Conservation (phyloP, 1,140 invertebrate species). For the Ganaspis sp. region DNA sequence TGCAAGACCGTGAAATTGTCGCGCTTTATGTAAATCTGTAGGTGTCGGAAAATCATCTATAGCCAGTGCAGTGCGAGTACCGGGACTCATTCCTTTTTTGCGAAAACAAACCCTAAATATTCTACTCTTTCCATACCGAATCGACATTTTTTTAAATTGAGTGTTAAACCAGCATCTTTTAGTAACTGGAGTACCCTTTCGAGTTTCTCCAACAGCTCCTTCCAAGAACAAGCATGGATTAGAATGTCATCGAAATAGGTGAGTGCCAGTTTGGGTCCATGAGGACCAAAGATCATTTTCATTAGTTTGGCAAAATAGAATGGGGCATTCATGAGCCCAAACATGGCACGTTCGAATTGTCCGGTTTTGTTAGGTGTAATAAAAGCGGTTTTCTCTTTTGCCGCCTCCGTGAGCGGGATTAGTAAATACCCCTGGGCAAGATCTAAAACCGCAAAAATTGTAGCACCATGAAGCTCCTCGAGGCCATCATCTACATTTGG, state of each 20-base stretch:
- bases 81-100: no score
- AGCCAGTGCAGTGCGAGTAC: no score
- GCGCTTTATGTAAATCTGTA: no score
- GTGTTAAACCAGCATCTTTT: no score
- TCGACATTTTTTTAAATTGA: no score
- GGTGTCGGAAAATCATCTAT: no score
- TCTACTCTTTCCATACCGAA: no score
- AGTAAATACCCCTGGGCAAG: background rate
- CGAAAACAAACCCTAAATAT: no score
- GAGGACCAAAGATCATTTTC: background rate
- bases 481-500: constrained; percentile 29
- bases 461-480: background rate
- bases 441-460: background rate
- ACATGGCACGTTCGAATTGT: background rate
- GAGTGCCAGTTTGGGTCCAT: background rate
- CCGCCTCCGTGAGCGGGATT: background rate
- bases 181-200: no score
- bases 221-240: no score
- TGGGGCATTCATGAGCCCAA: background rate
- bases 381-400: constrained; percentile 20
- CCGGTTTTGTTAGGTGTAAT: background rate
- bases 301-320: constrained; percentile 30
- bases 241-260: background rate
- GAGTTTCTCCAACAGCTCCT: no score
- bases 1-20: no score